A percentile compares a stretch with the other conserved stretches of the same genome.
These are phyloP conservation scores for Adelphocoris suturalis DNA, from an alignment of 2,888 invertebrate genomes.

Conservation along the genomic window DNA sequence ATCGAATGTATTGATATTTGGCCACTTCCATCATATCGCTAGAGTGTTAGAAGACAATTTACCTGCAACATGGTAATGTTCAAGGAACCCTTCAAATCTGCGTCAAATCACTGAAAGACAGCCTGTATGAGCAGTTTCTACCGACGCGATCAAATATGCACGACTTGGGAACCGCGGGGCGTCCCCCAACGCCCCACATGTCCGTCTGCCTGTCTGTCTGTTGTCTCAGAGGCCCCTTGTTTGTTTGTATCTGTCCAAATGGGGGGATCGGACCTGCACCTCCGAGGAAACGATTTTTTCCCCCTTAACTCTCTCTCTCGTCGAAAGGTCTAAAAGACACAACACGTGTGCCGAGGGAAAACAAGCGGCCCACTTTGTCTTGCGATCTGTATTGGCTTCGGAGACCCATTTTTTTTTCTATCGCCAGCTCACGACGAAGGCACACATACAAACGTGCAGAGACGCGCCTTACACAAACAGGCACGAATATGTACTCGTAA, in stretches of 20 bases:
- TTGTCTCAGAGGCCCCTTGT: constrained; percentile 37
- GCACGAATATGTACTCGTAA: not conserved
- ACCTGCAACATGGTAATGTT: too few relatives aligned
- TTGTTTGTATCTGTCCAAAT: constrained; percentile 41
- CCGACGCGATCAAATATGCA: not conserved
- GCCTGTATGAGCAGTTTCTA: too few relatives aligned
- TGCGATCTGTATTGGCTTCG: not conserved
- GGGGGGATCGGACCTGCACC: not conserved
- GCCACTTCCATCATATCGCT: too few relatives aligned
- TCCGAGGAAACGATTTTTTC: constrained; percentile 26
- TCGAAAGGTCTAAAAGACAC: constrained; percentile 37
- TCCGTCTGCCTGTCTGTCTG: constrained; percentile 32
- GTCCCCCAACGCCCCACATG: not conserved
- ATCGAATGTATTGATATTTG: too few relatives aligned
- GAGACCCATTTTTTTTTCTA: constrained; percentile 11
- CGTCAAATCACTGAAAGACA: too few relatives aligned
- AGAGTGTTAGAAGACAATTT: too few relatives aligned
- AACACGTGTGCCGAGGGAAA: constrained; percentile 23
- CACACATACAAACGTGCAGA: not conserved
- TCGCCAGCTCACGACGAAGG: not conserved
- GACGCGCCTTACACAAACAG: not conserved
- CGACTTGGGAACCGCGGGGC: not conserved
- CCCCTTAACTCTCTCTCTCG: not conserved
- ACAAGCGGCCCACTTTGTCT: constrained; percentile 47
- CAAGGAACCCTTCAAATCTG: too few relatives aligned